Conservation (phyloP, 2,888 invertebrate genomes). For the Trissolcus brochymenae region DNA sequence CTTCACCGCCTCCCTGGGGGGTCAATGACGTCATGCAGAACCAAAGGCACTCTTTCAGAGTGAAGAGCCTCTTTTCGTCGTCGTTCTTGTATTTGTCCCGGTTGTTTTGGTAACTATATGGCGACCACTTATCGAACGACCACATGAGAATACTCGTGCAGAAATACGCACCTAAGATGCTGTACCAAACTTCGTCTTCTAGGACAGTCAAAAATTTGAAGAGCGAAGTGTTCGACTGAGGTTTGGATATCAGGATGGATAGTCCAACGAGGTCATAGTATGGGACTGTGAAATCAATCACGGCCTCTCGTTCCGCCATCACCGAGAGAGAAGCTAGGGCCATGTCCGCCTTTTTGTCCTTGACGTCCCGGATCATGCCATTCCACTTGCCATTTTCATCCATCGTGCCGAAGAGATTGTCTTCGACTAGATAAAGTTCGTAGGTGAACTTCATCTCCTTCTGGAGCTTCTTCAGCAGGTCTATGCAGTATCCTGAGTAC, state of each 20-base stretch:
- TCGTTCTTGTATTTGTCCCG: constrained; percentile 94
- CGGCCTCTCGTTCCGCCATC: constrained; percentile 97
- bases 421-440: constrained; percentile 87
- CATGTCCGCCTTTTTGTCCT: constrained; percentile 93
- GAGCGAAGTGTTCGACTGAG: constrained; percentile 91
- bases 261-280: constrained; percentile 98
- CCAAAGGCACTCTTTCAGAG: constrained; percentile 97
- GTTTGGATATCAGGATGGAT: constrained; percentile 95
- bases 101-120: constrained; percentile 97
- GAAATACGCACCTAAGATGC: constrained; percentile 95
- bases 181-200: constrained; percentile 97
- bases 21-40: constrained; percentile 99
- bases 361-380: constrained; percentile 88
- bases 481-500: constrained; percentile 92
- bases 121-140: constrained; percentile 97
- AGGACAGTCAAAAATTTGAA: constrained; percentile 98
- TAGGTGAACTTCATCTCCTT: constrained; percentile 92
- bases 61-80: constrained; percentile 95
- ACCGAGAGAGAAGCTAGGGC: constrained; percentile 95
- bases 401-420: constrained; percentile 92
- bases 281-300: constrained; percentile 98
- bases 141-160: constrained; percentile 96
- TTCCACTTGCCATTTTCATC: constrained; percentile 91
- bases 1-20: constrained; percentile 96
- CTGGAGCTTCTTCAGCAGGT: constrained; percentile 92